Evolutionary conservation across 2,888 invertebrate genomes (phyloP), one percentile per base, ranked within the genome.

Genomic region (Rhimphoctona megacephalus): DNA sequence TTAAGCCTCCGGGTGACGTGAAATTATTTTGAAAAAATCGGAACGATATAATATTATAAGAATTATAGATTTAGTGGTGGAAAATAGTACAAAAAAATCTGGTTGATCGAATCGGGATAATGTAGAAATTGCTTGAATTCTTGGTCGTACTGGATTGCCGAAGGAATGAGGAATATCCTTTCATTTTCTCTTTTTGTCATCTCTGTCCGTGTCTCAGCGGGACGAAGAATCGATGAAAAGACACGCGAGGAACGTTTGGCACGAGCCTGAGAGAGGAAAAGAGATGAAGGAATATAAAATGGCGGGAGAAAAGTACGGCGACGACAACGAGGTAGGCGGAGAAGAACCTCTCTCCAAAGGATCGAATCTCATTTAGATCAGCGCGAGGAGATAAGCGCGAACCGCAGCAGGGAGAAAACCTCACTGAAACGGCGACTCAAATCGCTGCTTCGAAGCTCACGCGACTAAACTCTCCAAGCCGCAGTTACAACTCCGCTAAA

Each of bases 301-400:
- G 30, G 39, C 43, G 33, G 36, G 39, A 57, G 69, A 77, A 81
- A 77, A 69, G 36, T 52, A 69, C 82, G 61, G 70, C 61, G 76
- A 81, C 73, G 76, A 73, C 66, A 73, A 78, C 81, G 79, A 78
- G 54, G 78, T 36, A 54, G 22, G 22, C 30, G 61, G 33, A 80
- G 39, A 69, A 81, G 73, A 76, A 69, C 81, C 85, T 54, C 70
- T 81, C 78, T 64, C 57, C 84, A 87, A 88, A 88, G 89, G 91
- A 92, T 92, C 91, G 91, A 92, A 92, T 91, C 91, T 92, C 92
- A 90, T 91, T 92, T 91, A 91, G 92, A 92, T 92, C 91, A 90
- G 88, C 88, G 88, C 85, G 85, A 88, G 57, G 86, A 90, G 92
- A 92, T 91, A 91, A 86, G 61, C 86, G 79, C 54, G 69, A 86